Evolutionary conservation across 2,113 vertebrate species (phyloP), one percentile per base, ranked within the genome.

Genomic region (Stomatorhinus ivindoensis): DNA sequence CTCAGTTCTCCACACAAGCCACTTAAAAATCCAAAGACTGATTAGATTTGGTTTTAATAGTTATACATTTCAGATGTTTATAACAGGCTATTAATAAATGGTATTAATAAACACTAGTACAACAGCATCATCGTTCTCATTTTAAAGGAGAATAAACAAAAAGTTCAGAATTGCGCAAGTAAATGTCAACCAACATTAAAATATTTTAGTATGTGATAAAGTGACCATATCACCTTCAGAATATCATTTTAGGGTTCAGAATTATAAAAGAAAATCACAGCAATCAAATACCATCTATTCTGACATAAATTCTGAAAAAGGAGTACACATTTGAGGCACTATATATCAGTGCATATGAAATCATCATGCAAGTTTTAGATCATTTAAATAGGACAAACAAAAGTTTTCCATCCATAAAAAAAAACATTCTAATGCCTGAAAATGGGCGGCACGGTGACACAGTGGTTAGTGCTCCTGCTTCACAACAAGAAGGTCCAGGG

Each of bases 251-350:
- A 83, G 21, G 80, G 80, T 19, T 83, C 44, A 44, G 1, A 83
- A 39, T 80, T 17, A 42, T 31, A 35, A 42, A 46, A 44, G 17
- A 46, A 42, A 46, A 85, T 11, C 44, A 51, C 44, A 58, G 87
- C 27, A 80, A 90, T 31, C 24, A 88, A n/a, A 83, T 8, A 39
- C 84, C 44, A 31, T 88, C 8, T 69, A n/a, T 35, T 27, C 31
- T 42, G 2, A 42, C 39, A 19, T 44, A 88, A 27, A n/a, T 42
- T 88, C 89, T 90, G 87, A 13, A 69, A 53, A 84, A 88, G 35
- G 42, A 48, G 31, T 6, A 53, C 31, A 35, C 4, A n/a, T 53
- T 87, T 61, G 24, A 47, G 9, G 17, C 11, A 50, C 13, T 51
- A 44, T 85, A 44, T 46, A 11, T 85, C 39, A 24, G 31, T 85